Evolutionary conservation across 2,113 vertebrate species (phyloP).

Genomic region (Crotalus helleri): DNA sequence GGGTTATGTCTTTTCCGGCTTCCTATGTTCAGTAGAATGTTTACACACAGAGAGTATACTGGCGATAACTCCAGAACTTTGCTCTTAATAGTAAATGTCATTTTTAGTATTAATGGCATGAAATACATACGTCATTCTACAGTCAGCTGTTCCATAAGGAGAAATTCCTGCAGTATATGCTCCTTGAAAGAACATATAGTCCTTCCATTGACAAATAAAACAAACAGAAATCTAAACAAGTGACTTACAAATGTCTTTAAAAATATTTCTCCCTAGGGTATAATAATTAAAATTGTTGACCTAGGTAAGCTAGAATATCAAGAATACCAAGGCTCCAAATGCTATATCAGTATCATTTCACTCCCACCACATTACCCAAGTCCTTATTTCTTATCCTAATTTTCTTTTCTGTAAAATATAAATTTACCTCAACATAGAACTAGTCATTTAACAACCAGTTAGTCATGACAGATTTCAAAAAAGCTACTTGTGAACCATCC

Average conservation of each 20-base stretch:
- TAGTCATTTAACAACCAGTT: no score
- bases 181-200: background rate
- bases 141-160: slow-evolving; percentile 45
- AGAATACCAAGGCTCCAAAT: background rate
- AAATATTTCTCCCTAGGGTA: slow-evolving; percentile 8
- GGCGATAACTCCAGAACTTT: slow-evolving; percentile 59
- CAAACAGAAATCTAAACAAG: background rate
- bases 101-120: slow-evolving; percentile 56
- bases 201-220: slow-evolving; percentile 10
- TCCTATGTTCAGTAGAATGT: slow-evolving; percentile 52
- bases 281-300: background rate
- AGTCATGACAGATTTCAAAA: no score
- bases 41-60: slow-evolving; percentile 47
- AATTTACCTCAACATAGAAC: background rate
- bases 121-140: slow-evolving; percentile 44
- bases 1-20: background rate
- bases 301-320: slow-evolving; percentile 1
- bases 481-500: no score
- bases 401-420: background rate
- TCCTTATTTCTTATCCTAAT: background rate
- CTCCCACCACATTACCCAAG: no score
- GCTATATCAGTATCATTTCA: background rate
- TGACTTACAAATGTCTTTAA: background rate
- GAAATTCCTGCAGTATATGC: slow-evolving; percentile 34
- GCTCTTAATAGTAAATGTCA: slow-evolving; percentile 60